These are phyloP conservation scores for Phrynocephalus versicolor DNA, from an alignment of 2,113 vertebrate species.

Conservation along the genomic window DNA sequence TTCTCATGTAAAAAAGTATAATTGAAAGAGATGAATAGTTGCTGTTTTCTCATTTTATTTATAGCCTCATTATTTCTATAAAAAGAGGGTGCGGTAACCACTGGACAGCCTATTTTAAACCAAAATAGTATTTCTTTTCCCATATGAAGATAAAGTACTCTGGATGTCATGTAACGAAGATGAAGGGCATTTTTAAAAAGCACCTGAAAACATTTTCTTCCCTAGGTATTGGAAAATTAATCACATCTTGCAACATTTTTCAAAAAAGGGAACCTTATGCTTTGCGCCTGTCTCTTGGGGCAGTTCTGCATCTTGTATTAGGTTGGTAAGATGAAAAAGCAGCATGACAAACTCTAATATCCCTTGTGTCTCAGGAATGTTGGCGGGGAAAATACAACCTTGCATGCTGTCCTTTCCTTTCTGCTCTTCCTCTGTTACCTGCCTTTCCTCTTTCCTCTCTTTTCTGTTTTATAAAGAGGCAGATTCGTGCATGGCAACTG, in stretches of 20 bases:
- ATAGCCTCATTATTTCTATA: neutral
- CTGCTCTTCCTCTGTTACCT: no score
- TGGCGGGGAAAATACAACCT: no score
- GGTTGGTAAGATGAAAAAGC: neutral
- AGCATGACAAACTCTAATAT: no score
- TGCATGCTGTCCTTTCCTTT: no score
- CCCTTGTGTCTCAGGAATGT: no score
- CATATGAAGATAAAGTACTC: neutral
- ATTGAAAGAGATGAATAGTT: neutral
- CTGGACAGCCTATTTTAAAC: neutral
- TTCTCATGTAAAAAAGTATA: neutral
- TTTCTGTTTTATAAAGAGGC: no score
- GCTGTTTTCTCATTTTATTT: neutral
- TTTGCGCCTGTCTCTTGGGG: neutral
- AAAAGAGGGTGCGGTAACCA: neutral
- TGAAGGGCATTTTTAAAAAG: neutral
- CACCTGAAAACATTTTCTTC: neutral
- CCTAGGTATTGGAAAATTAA: neutral
- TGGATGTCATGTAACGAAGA: neutral
- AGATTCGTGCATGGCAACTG: no score
- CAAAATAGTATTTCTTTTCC: neutral
- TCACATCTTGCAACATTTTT: neutral
- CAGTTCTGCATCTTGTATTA: neutral
- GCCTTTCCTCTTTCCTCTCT: no score
- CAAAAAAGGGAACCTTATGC: neutral